phyloP scores from a whole-genome alignment of 2,113 vertebrate species.

The Aptenodytes forsteri region DNA sequence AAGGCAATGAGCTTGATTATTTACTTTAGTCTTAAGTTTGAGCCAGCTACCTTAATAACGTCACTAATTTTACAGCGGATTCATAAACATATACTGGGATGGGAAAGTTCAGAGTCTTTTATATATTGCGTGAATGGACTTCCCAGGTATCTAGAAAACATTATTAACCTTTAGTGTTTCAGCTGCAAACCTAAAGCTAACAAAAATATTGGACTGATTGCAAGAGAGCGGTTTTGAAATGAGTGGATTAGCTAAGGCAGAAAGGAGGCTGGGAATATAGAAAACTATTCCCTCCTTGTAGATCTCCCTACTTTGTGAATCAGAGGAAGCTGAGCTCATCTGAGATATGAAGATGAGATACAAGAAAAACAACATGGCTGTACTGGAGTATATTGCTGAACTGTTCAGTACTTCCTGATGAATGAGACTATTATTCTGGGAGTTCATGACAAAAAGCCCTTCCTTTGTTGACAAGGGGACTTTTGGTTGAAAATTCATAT shows the following conservation, averaged over 20 bases:
- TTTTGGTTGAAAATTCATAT: conserved; percentile 14
- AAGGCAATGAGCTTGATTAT: conserved; percentile 8
- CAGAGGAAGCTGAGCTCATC: background rate
- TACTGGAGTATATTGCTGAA: background rate
- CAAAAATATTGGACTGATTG: background rate
- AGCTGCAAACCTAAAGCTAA: background rate
- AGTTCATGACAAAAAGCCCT: conserved; percentile 7
- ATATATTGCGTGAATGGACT: background rate
- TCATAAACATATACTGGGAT: background rate
- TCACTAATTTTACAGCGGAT: background rate
- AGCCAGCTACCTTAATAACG: background rate
- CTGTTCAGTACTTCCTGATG: background rate
- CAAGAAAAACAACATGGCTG: background rate
- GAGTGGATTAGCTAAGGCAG: background rate
- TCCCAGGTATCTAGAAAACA: background rate
- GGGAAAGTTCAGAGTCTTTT: background rate
- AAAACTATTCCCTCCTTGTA: background rate
- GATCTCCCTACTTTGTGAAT: background rate
- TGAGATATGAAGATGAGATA: background rate
- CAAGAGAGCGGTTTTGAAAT: background rate
- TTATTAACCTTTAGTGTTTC: background rate
- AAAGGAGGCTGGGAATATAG: background rate
- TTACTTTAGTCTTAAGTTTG: conserved; percentile 7
- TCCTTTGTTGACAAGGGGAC: background rate
- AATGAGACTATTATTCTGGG: conserved; percentile 19